Evolutionary conservation across 2,113 vertebrate genomes (phyloP).

Genomic region (Myotis yumanensis): DNA sequence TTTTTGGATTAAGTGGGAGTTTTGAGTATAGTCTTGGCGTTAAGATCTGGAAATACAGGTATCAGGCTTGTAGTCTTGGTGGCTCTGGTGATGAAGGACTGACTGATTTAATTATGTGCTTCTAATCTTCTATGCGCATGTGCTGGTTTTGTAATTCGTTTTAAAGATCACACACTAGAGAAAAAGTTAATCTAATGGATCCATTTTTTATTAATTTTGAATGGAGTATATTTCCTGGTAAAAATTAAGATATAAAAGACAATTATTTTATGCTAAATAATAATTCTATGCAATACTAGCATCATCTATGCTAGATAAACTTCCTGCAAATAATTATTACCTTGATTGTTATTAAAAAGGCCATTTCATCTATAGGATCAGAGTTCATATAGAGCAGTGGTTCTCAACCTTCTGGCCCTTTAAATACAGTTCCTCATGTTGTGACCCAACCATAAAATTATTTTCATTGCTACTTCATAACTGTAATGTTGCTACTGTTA

Average conservation of each 20-base stretch:
- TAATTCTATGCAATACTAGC: background rate
- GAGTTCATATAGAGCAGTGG: background rate
- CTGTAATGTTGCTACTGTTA: too few species aligned
- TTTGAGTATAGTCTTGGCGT: background rate
- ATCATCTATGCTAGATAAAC: slow-evolving; percentile 18
- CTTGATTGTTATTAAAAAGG: slow-evolving; percentile 9
- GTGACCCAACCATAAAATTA: too few species aligned
- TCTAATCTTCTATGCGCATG: background rate
- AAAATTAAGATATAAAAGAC: background rate
- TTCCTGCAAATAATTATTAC: slow-evolving; percentile 35
- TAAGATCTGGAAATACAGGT: background rate
- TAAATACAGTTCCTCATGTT: too few species aligned
- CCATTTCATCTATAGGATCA: background rate
- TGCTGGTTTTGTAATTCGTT: slow-evolving; percentile 24
- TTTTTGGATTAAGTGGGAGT: background rate
- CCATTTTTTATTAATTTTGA: slow-evolving; percentile 12
- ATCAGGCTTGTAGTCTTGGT: background rate
- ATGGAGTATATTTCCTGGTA: slow-evolving; percentile 1
- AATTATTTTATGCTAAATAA: slow-evolving; percentile 22
- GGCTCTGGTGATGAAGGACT: background rate
- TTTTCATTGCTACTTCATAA: too few species aligned
- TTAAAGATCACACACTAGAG: background rate
- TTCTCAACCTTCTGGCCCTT: too few species aligned
- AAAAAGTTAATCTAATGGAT: background rate
- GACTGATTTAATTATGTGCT: background rate